A percentile compares a stretch with the other conserved stretches of the same genome.
Evolutionary conservation across 2,888 invertebrate genomes (phyloP).

Genomic region (Drosophila pullipes): DNA sequence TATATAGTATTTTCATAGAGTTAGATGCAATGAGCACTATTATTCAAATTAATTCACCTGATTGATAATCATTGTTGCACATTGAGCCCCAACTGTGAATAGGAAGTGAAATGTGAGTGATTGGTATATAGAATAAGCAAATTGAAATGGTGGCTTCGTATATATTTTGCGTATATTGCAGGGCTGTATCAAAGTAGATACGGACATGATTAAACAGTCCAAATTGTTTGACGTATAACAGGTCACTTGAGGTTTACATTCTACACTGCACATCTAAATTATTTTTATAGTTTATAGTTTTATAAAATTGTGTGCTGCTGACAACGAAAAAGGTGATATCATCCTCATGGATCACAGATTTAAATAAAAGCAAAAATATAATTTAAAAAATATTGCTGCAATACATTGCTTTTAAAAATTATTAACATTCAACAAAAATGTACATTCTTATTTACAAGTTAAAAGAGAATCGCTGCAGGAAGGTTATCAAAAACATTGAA

Average conservation of each 20-base stretch:
- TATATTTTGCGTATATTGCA: background rate
- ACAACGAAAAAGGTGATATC: background rate
- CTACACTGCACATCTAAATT: no score
- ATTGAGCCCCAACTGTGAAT: conserved; percentile 9
- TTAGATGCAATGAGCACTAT: background rate
- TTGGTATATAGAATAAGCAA: background rate
- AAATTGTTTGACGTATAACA: no score
- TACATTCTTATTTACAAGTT: background rate
- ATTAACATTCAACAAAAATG: background rate
- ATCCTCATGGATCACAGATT: background rate
- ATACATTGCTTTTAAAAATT: no score
- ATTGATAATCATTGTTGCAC: conserved; percentile 52
- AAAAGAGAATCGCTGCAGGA: no score
- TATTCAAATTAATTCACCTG: conserved; percentile 33
- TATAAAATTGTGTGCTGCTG: background rate
- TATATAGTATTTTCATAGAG: background rate
- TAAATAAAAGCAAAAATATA: background rate
- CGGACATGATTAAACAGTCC: background rate
- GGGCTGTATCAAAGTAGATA: background rate
- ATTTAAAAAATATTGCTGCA: background rate
- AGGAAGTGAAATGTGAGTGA: background rate
- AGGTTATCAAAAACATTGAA: background rate
- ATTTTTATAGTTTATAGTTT: no score
- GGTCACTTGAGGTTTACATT: no score
- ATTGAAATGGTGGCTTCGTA: background rate